phyloP scores from a whole-genome alignment of 1,140 invertebrate species.

The Nebria ingens region DNA sequence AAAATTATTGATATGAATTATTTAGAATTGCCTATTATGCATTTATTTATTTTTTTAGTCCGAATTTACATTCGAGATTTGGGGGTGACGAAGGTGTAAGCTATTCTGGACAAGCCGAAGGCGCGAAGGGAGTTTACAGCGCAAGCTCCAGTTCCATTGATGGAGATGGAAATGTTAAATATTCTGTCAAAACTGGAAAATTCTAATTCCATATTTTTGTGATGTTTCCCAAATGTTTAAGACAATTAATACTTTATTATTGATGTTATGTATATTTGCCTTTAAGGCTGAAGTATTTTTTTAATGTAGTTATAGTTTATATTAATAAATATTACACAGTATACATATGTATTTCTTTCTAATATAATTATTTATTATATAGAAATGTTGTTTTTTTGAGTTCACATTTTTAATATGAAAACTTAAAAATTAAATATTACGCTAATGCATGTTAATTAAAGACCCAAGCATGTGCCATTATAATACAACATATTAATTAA shows the following conservation, averaged over 20 bases:
- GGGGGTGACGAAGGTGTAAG: conserved; percentile 15
- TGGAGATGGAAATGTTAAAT: conserved; percentile 19
- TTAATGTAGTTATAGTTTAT: not conserved
- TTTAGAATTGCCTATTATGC: too few relatives aligned
- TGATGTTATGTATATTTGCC: not conserved
- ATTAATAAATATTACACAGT: not conserved
- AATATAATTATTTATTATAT: too few relatives aligned
- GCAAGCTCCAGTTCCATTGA: conserved; percentile 16
- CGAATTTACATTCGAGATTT: conserved; percentile 15
- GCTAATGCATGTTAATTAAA: too few relatives aligned
- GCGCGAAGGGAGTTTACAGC: conserved; percentile 19
- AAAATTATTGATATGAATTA: too few relatives aligned
- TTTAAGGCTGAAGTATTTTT: not conserved
- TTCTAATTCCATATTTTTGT: not conserved
- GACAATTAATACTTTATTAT: not conserved
- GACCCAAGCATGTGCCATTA: too few relatives aligned
- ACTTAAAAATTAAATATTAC: too few relatives aligned
- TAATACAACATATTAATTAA: too few relatives aligned
- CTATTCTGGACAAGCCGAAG: conserved; percentile 15
- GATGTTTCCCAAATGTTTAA: too few relatives aligned
- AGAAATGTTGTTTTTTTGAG: too few relatives aligned
- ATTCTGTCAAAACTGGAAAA: conserved; percentile 19
- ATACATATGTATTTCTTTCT: not conserved
- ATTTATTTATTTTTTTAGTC: not conserved
- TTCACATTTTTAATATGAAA: too few relatives aligned